A percentile compares a stretch with the other conserved stretches of the same genome.
phyloP scores from a whole-genome alignment of 1,140 invertebrate species.

The Macrobrachium nipponense region DNA sequence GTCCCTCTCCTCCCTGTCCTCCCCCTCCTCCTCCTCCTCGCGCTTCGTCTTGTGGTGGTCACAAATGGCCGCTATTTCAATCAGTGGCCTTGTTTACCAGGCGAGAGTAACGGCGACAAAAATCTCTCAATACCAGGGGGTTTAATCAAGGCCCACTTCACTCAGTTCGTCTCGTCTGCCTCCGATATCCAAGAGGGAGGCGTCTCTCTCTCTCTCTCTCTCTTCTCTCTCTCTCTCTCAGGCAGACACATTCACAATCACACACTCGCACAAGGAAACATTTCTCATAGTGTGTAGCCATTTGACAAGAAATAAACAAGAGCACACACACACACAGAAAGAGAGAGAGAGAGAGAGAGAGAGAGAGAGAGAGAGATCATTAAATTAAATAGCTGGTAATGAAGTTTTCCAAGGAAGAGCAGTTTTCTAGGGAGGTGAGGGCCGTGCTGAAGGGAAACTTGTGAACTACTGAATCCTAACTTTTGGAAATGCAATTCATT shows the following conservation, averaged over 20 bases:
- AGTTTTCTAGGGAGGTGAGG: too few relatives aligned
- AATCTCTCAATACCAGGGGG: constrained; percentile 7
- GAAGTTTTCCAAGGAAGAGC: too few relatives aligned
- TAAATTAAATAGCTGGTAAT: too few relatives aligned
- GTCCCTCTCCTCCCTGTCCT: too few relatives aligned
- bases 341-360: too few relatives aligned
- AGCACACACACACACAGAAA: too few relatives aligned
- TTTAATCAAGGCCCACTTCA: constrained; percentile 2
- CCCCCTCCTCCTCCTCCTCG: too few relatives aligned
- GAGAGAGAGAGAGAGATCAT: too few relatives aligned
- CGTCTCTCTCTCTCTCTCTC: too few relatives aligned
- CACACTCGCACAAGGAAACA: not conserved
- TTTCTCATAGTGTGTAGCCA: not conserved
- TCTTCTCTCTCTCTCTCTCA: not conserved
- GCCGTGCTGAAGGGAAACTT: too few relatives aligned
- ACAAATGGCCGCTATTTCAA: constrained; percentile 1
- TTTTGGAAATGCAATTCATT: too few relatives aligned
- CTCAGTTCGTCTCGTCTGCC: not conserved
- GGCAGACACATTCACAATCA: constrained; percentile 7
- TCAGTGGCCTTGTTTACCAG: constrained; percentile 1
- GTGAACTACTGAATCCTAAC: too few relatives aligned
- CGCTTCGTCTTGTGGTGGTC: not conserved
- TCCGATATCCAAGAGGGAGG: not conserved
- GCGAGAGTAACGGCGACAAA: not conserved
- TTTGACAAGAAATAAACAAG: not conserved